Percentiles rank a stretch among this genome's conserved stretches.
phyloP scores from a whole-genome alignment of 2,888 invertebrate genomes.

The Mesoligia furuncula region DNA sequence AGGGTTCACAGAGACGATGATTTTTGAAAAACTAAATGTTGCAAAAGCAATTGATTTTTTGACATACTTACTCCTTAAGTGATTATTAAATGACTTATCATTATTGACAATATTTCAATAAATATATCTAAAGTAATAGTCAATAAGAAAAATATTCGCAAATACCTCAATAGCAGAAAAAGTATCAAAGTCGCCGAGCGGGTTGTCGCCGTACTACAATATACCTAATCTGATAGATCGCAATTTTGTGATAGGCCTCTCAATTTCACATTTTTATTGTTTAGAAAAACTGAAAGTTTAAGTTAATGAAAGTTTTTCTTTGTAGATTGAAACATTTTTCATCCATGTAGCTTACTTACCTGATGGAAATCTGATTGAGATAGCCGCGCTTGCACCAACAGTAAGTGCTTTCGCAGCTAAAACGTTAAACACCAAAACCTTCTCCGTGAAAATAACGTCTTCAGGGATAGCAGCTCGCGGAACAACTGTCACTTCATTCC shows the following conservation, averaged over 20 bases:
- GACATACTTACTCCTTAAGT: no score
- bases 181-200: no score
- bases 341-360: constrained; percentile 71
- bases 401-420: constrained; percentile 77
- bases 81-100: no score
- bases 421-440: constrained; percentile 78
- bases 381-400: constrained; percentile 76
- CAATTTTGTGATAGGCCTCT: no score
- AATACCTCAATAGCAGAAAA: no score
- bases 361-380: constrained; percentile 73
- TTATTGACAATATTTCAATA: no score
- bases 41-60: not conserved
- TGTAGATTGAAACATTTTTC: not conserved
- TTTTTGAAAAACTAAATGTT: not conserved
- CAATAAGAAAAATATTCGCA: no score
- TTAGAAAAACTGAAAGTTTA: not conserved
- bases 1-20: not conserved
- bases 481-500: constrained; percentile 67
- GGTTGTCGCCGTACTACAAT: no score
- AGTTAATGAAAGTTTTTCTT: not conserved
- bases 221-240: no score
- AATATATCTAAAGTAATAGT: no score
- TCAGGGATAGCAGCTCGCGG: constrained; percentile 73
- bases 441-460: constrained; percentile 78
- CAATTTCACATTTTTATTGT: no score